A percentile compares a stretch with the other conserved stretches of the same genome.
Conservation (phyloP, 2,888 invertebrate species). For the Automeris io region DNA sequence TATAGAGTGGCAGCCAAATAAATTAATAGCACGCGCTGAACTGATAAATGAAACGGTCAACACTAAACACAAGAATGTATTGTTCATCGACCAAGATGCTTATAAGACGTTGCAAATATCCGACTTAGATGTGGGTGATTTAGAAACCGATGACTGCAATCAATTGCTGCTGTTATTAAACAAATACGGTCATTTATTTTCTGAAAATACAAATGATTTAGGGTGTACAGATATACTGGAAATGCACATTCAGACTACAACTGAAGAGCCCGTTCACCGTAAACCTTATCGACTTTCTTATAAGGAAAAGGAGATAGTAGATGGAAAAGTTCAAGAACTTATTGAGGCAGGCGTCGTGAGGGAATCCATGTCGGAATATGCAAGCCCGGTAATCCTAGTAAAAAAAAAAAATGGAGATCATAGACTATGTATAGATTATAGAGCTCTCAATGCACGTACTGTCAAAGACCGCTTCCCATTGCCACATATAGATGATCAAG, state of each 20-base stretch:
- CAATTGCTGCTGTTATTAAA: neutral
- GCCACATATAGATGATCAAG: conserved; percentile 19
- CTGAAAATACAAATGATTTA: conserved; percentile 5
- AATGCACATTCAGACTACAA: conserved; percentile 13
- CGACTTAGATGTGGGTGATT: neutral
- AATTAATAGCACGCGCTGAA: conserved; percentile 1
- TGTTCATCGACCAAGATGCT: neutral
- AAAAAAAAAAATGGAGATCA: conserved; percentile 22
- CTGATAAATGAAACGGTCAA: neutral
- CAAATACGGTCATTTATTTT: neutral
- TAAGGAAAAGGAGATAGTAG: conserved; percentile 10
- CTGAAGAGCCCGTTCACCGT: conserved; percentile 10
- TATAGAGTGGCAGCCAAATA: too few species aligned
- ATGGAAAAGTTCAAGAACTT: conserved; percentile 19
- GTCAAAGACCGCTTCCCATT: conserved; percentile 17
- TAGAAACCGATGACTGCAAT: neutral
- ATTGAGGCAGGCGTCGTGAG: conserved; percentile 16
- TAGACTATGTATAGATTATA: conserved; percentile 18
- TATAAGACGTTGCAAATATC: neutral
- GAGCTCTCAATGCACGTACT: conserved; percentile 18
- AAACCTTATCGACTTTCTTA: conserved; percentile 13
- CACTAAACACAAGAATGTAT: neutral
- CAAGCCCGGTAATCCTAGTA: conserved; percentile 21
- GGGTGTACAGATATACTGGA: conserved; percentile 6
- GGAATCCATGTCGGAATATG: conserved; percentile 17